Base-by-base conservation (phyloP, 2,113 vertebrate genomes). In the Euleptes europaea region DNA sequence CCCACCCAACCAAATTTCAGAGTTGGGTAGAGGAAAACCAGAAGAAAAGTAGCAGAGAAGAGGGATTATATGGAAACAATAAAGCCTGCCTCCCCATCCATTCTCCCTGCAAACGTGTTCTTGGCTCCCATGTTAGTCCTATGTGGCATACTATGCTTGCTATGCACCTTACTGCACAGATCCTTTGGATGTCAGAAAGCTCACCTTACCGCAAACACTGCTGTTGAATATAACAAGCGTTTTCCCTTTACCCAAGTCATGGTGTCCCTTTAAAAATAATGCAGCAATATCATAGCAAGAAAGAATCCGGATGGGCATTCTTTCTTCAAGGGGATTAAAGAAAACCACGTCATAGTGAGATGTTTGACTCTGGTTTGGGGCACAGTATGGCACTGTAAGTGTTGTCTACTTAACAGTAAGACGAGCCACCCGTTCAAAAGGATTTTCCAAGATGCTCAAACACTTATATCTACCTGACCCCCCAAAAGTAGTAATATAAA, bases 351-450 rank as follows among this genome's bases (percentile, higher is more conserved):
- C 54, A 31, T 49, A 70, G 31, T 73, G 77, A 80, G 79, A 47
- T 38, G 12, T 47, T 69, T 23, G 63, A 23, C 23, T 57, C 5
- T 78, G 65, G 67, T 79, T 78, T 75, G 82, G 86, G 77, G 66
- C 89, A 73, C 82, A 90, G 76, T 84, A 73, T 88, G 88, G 86
- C 85, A 54, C 86, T 88, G 90, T 66, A 82, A 88, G 21, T 21
- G 84, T 84, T 83, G 42, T 83, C 88, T 88, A 88, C 26, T 93
- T 88, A 91, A 88, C 88, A 88, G 63, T 0, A 79, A 0, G 87
- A 85, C 84, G 79, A 78, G 78, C 91, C 90, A 91, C 90, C 88
- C 86, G 80, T 83, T 81, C 67, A 81, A 89, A 93, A 90, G 90
- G 80, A 85, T 91, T 94, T 88, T 14, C 87, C 91, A 85, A 90